phyloP scores from a whole-genome alignment of 1,140 invertebrate species.

The Bilobella aurantiaca region DNA sequence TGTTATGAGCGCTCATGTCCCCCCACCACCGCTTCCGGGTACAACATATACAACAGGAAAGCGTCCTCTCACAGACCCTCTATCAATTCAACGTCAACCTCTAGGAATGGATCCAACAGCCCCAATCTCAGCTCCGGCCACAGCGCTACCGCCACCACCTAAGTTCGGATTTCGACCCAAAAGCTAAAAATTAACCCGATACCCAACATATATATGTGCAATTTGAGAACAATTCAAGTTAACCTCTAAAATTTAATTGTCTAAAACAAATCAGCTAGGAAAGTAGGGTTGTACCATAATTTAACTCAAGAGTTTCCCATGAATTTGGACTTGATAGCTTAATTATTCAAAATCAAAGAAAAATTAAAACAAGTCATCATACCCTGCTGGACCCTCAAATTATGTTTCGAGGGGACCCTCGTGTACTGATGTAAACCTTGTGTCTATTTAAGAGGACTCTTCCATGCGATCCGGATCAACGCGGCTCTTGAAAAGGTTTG shows the following conservation, averaged over 20 bases:
- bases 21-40: neutral
- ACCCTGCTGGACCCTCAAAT: no score
- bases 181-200: conserved; percentile 10
- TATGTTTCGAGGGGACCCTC: no score
- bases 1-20: no score
- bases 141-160: conserved; percentile 47
- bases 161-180: conserved; percentile 44
- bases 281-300: neutral
- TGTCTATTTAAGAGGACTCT: no score
- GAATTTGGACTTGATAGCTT: neutral
- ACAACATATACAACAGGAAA: neutral
- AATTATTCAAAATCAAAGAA: neutral
- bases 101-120: conserved; percentile 46
- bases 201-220: no score
- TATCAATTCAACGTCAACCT: neutral
- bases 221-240: no score
- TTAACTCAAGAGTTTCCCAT: neutral
- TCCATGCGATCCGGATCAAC: no score
- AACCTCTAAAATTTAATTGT: neutral
- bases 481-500: conserved; percentile 54
- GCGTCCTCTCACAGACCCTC: neutral
- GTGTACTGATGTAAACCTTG: no score
- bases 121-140: conserved; percentile 34
- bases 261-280: neutral
- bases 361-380: no score